phyloP scores from a whole-genome alignment of 2,113 vertebrate species.

The Xiphophorus maculatus region DNA sequence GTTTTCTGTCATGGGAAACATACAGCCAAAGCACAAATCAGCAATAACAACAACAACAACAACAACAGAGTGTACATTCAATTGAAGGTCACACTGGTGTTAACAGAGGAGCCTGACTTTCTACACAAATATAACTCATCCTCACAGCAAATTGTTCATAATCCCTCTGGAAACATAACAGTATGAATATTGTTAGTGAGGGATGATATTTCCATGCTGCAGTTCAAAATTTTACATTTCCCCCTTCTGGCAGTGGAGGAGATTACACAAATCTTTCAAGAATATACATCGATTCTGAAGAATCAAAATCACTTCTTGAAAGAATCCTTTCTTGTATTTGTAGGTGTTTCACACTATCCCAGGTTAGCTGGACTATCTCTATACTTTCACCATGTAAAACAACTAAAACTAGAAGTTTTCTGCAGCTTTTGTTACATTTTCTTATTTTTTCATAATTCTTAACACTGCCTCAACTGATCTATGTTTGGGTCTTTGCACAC shows the following conservation, averaged over 20 bases:
- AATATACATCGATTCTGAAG: background rate
- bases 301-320: background rate
- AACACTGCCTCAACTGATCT: too few species aligned
- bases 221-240: background rate
- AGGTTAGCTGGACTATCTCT: too few species aligned
- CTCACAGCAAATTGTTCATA: slow-evolving; percentile 1
- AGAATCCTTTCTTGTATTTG: background rate
- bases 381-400: too few species aligned
- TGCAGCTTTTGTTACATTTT: too few species aligned
- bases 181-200: background rate
- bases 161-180: background rate
- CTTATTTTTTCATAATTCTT: too few species aligned
- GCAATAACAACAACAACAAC: slow-evolving; percentile 20
- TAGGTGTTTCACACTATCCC: background rate
- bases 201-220: background rate
- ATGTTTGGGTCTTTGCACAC: too few species aligned
- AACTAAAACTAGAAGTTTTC: too few species aligned
- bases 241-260: background rate
- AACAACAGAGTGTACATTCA: slow-evolving; percentile 16
- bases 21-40: slow-evolving; percentile 22
- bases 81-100: slow-evolving; percentile 45
- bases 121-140: slow-evolving; percentile 7
- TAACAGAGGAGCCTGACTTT: slow-evolving; percentile 19
- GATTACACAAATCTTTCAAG: background rate
- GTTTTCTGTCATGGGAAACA: slow-evolving; percentile 54